Evolutionary conservation across 2,113 vertebrate species (phyloP), one percentile per base, ranked within the genome.

Genomic region (Cryptomyrus ogoouensis): DNA sequence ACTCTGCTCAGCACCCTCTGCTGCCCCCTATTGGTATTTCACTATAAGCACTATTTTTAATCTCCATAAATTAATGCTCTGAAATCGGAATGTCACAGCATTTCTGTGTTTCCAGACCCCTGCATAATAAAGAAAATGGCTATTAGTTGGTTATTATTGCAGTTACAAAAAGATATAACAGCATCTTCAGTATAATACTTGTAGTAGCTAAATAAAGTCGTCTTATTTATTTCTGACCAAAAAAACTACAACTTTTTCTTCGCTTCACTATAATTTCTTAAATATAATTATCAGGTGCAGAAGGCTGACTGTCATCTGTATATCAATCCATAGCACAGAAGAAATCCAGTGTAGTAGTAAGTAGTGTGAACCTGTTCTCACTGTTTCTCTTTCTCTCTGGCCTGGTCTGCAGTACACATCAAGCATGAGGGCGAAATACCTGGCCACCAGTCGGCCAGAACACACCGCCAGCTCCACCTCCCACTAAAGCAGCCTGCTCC

Each of bases 381-480:
- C 42, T 39, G 7, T 89, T 47, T 13, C 3, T 35, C 17, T 87
- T 10, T 87, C 24, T 42, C 50, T 84, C 46, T 88, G 90, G 83
- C 92, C 92, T 94, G 17, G 95, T 90, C 88, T 94, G 52, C 94
- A 99, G 98, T 99, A 99, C 97, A 98, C 98, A 90, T 99, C 98
- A 96, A 99, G 98, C 97, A 99, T 99, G 98, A 97, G 98, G 95
- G 98, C 97, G 87, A 99, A 99, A 96, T 99, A 99, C 96, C 97
- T 99, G 94, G 98, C 98, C 94, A 98, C 97, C 93, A 97, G 97
- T 95, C 97, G 96, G 91, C 96, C 97, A 0, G 96, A 96, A 84
- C 96, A 96, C 92, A 96, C 95, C 96, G 9, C 62, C 27, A 96
- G 15, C 90, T 87, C 94, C 19, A 89, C 93, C 0, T 90, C 96